phyloP scores from a whole-genome alignment of 2,797 vertebrate species.

The Parotocinclus haroldoi region DNA sequence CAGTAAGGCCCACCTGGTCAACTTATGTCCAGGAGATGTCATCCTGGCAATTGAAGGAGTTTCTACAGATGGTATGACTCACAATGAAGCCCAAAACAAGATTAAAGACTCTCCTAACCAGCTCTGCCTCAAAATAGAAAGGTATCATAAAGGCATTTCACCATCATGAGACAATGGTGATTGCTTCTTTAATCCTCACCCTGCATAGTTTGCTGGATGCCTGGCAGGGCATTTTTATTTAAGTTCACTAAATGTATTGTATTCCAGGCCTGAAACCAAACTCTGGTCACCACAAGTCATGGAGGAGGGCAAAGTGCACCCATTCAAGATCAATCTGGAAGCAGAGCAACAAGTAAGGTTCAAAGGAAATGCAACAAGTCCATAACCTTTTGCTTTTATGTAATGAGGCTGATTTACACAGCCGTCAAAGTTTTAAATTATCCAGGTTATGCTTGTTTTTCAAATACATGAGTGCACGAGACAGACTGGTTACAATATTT shows the following conservation, averaged over 20 bases:
- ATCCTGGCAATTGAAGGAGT: conserved; percentile 80
- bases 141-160: conserved; percentile 56
- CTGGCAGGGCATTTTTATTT: background rate
- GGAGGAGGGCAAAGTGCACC: conserved; percentile 78
- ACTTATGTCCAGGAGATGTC: conserved; percentile 80
- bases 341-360: conserved; percentile 82
- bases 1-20: conserved; percentile 80
- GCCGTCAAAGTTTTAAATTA: background rate
- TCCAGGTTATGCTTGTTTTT: background rate
- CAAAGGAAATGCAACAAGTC: background rate
- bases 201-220: no score
- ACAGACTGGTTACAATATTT: background rate
- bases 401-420: background rate
- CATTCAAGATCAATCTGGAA: conserved; percentile 84
- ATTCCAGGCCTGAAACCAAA: conserved; percentile 50
- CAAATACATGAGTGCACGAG: conserved; percentile 24
- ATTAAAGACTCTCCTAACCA: conserved; percentile 79
- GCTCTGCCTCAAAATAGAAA: conserved; percentile 80
- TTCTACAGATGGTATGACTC: conserved; percentile 79
- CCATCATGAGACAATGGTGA: background rate
- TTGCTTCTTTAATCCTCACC: background rate
- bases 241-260: conserved; percentile 11
- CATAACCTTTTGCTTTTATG: background rate
- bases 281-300: conserved; percentile 50
- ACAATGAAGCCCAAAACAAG: conserved; percentile 80